Evolutionary conservation across 2,888 invertebrate genomes (phyloP), one percentile per base, ranked within the genome.

Genomic region (Podabrus alpinus): DNA sequence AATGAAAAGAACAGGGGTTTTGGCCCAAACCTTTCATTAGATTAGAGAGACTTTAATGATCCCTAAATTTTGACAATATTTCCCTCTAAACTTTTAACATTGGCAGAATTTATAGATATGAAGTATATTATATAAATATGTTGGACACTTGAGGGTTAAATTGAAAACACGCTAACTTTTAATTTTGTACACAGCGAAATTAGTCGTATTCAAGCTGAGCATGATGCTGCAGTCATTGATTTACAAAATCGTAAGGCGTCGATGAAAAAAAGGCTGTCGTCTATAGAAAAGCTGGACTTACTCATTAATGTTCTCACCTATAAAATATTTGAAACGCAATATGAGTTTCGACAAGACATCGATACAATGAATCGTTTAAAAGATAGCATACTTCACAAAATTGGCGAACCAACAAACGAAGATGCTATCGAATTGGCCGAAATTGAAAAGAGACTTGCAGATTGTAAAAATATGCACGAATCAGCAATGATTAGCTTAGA

Each of bases 321-420:
- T 72, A 85, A 84, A 81, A 81, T 83, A 64, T 83, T 84, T 70
- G 83, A 85, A 66, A 78, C 83, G 11, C 81, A 81, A 29, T 81
- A 82, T 71, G 76, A 80, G 9, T 85, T 82, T 73, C 79, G 82
- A 10, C 76, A 69, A 4, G 79, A 81, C 73, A 78, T 85, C n/a
- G 81, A 83, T 9, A 73, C 81, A 24, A 66, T 85, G 10, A 76
- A 80, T 19, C 74, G 77, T 9, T 71, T 80, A 24, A 83, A 81
- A 71, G 80, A 82, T 15, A 77, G 77, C 9, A 59, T 85, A 2
- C 67, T 81, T 15, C 69, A 70, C 17, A 73, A 75, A 10, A 71
- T 69, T 1, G 79, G 78, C 61, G 59, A 80, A 24, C 68, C 73
- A 3, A 71, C 75, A 15, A 67, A 45, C 19, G 70, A 79, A 75